Base-by-base conservation (phyloP, 2,797 vertebrate genomes). In the Arctocebus calabarensis region DNA sequence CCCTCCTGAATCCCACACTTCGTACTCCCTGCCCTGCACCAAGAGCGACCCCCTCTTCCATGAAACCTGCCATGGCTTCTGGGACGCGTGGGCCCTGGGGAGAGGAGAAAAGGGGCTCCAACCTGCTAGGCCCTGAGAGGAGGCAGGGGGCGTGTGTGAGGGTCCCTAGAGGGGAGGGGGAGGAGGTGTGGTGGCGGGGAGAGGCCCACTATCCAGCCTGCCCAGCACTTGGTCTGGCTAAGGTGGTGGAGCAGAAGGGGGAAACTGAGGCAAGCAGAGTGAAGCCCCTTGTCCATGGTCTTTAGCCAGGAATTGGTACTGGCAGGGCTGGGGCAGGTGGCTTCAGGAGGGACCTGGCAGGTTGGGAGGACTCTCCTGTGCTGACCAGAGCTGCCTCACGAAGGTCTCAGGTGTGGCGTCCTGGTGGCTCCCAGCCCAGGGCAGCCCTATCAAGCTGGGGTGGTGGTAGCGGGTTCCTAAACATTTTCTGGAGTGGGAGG, bases 21-120 rank as follows among this genome's bases (percentile, higher is more conserved):
- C 23, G 3, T 83, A n/a, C 25, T 71, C 45, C 79, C 70, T 3
- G 5, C 19, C 86, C 88, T 55, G 86, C 73, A 88, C 92, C 96
- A 79, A 93, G 95, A 90, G 94, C 20, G 83, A 95, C 88, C 89
- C 84, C 90, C 89, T 96, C 91, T 91, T 88, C 85, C 96, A 84
- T 82, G 86, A 95, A 64, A 87, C 57, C 91, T 84, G 73, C 83
- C 92, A 12, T 48, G 90, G 91, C 48, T 1, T 62, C 73, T 59
- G 84, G 95, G 93, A 81, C 16, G 3, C 52, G 85, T 23, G 90
- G 95, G 88, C 79, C 94, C 94, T 8, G 86, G 89, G 62, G 61
- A 74, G 81, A 52, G 70, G 66, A 45, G 57, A 86, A 64, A 61
- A 78, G 57, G 37, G 79, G 78, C 55, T 77, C 45, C 45, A 48